Evolutionary conservation across 2,888 invertebrate genomes (phyloP).

Genomic region (Nymphalis polychloros): DNA sequence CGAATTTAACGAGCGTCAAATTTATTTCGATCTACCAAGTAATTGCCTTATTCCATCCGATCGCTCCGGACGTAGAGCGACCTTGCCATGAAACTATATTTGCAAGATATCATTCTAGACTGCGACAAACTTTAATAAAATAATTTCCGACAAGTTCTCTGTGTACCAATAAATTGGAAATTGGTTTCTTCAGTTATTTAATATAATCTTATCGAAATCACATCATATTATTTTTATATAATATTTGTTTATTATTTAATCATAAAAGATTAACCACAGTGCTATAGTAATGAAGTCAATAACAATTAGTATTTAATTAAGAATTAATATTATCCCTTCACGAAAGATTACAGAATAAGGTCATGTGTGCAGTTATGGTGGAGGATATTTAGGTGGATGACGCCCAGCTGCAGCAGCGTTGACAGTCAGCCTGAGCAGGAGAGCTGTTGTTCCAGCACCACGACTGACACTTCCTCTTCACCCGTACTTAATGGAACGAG

Average conservation of each 20-base stretch:
- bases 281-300: too few species aligned
- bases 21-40: constrained; percentile 28
- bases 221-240: too few species aligned
- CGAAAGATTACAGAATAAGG: constrained; percentile 39
- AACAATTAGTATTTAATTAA: not conserved
- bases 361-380: constrained; percentile 45
- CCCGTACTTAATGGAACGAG: constrained; percentile 11
- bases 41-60: constrained; percentile 32
- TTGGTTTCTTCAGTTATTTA: not conserved
- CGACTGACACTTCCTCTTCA: constrained; percentile 13
- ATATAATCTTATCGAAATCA: too few species aligned
- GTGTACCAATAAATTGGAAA: not conserved
- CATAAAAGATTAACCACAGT: too few species aligned
- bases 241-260: too few species aligned
- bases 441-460: not conserved
- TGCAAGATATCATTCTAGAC: constrained; percentile 13
- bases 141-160: not conserved
- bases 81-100: constrained; percentile 12
- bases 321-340: constrained; percentile 1
- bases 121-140: not conserved
- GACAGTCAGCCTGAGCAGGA: not conserved
- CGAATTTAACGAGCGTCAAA: constrained; percentile 25
- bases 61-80: constrained; percentile 16
- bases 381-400: constrained; percentile 40
- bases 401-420: not conserved